A percentile compares a stretch with the other conserved stretches of the same genome.
These are phyloP conservation scores for Aix galericulata DNA, from an alignment of 2,113 vertebrate genomes.

Conservation along the genomic window DNA sequence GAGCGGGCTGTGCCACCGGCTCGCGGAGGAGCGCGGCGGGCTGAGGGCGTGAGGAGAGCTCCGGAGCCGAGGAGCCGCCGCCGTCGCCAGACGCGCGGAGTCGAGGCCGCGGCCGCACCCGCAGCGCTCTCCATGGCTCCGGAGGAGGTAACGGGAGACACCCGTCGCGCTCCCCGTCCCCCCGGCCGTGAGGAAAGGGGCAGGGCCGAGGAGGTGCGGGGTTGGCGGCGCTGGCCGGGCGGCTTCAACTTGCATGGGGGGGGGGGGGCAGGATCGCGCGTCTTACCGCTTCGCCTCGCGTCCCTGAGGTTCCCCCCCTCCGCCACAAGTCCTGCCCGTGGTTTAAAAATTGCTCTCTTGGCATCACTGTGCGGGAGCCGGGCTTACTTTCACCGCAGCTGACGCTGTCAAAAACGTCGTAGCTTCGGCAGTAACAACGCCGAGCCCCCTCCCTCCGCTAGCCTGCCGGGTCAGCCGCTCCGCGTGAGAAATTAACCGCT, in stretches of 20 bases:
- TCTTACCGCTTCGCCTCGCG: background rate
- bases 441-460: background rate
- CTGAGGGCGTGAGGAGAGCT: slow-evolving; percentile 16
- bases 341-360: background rate
- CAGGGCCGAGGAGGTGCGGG: background rate
- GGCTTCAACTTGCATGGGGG: background rate
- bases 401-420: background rate
- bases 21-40: slow-evolving; percentile 47
- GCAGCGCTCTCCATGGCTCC: slow-evolving; percentile 45
- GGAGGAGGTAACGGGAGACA: slow-evolving; percentile 39
- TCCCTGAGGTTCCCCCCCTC: background rate
- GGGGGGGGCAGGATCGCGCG: background rate
- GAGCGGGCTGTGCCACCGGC: slow-evolving; percentile 55
- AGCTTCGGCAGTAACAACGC: background rate
- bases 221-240: background rate
- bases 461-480: background rate
- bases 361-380: background rate
- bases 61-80: background rate
- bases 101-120: background rate
- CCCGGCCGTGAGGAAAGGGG: background rate
- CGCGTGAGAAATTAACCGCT: background rate
- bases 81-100: background rate
- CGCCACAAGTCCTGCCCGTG: background rate
- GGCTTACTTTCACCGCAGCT: background rate
- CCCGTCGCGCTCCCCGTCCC: background rate